Conservation (phyloP, 2,888 invertebrate species). For the Incurvaria masculella region DNA sequence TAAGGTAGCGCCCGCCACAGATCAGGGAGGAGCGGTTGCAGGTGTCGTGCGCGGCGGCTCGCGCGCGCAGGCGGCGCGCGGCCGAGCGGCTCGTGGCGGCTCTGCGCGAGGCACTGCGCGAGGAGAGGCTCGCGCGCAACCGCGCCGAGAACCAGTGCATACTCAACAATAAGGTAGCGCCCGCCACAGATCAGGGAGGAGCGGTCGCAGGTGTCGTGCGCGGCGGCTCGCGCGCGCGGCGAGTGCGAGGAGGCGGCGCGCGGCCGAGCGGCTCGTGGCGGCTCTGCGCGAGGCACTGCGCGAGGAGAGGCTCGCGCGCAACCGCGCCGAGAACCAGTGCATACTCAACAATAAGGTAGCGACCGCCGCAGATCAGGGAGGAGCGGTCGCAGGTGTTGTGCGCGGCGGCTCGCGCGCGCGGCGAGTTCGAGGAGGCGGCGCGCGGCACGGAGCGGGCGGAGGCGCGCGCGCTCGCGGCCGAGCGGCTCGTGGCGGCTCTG, state of each 20-base stretch:
- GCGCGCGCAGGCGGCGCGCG: constrained; percentile 23
- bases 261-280: constrained; percentile 31
- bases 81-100: constrained; percentile 34
- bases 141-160: constrained; percentile 27
- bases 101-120: constrained; percentile 34
- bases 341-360: no score
- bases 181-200: no score
- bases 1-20: no score
- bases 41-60: no score
- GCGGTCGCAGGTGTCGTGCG: constrained; percentile 29
- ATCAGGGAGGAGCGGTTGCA: no score
- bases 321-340: constrained; percentile 28
- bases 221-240: constrained; percentile 21
- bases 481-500: constrained; percentile 32
- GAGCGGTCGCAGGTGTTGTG: constrained; percentile 35
- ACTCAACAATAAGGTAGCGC: no score
- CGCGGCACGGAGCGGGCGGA: constrained; percentile 28
- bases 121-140: constrained; percentile 32
- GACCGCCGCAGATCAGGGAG: no score
- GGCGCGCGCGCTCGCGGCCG: constrained; percentile 25
- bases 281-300: constrained; percentile 36
- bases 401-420: constrained; percentile 21
- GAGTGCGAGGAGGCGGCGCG: constrained; percentile 26
- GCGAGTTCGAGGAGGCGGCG: constrained; percentile 28
- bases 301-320: constrained; percentile 33